Evolutionary conservation across 2,113 vertebrate genomes (phyloP).

Genomic region (Psittacara wagleri): DNA sequence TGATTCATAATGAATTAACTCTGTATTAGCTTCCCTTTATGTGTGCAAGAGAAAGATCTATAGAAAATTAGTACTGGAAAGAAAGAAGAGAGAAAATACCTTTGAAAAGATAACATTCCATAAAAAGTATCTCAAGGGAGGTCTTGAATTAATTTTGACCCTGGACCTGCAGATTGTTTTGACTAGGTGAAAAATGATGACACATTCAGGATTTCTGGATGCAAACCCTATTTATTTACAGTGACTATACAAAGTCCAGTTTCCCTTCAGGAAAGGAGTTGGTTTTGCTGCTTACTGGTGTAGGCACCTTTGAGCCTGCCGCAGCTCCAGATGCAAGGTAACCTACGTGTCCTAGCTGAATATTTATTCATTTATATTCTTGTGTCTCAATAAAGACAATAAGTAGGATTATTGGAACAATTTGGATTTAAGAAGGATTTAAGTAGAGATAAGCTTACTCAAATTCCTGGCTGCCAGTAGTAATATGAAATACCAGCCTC

Average conservation of each 20-base stretch:
- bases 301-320: neutral
- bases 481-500: slow-evolving; percentile 94
- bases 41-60: neutral
- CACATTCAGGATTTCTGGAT: neutral
- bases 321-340: neutral
- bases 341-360: neutral
- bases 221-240: neutral
- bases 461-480: slow-evolving; percentile 96
- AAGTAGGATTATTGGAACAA: neutral
- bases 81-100: neutral
- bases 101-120: neutral
- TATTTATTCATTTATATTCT: neutral
- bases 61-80: neutral
- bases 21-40: neutral
- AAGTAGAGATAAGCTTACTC: slow-evolving; percentile 81
- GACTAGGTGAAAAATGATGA: neutral
- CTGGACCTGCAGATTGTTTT: neutral
- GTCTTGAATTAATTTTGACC: neutral
- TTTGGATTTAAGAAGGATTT: neutral
- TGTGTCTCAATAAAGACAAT: neutral
- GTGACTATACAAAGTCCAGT: neutral
- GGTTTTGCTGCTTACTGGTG: neutral
- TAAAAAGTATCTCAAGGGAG: neutral
- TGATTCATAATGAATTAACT: neutral
- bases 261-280: neutral